Evolutionary conservation across 1,140 invertebrate genomes (phyloP).

Genomic region (Kradibia gibbosae): DNA sequence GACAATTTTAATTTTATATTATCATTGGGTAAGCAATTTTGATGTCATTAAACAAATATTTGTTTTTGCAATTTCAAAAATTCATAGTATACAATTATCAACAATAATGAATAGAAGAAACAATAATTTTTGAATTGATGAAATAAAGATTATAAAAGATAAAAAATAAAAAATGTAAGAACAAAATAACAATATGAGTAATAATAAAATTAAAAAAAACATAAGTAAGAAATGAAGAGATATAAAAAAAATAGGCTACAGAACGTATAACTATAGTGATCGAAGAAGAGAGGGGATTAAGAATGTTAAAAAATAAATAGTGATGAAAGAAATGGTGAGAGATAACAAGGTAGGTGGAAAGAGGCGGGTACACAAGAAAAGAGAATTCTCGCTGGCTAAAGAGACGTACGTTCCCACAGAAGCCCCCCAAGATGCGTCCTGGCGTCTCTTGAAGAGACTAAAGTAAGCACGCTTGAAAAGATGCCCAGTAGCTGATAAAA

Average conservation of each 20-base stretch:
- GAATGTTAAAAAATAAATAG: constrained; percentile 40
- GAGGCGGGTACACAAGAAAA: constrained; percentile 50
- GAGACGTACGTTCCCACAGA: constrained; percentile 72
- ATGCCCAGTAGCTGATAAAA: constrained; percentile 73
- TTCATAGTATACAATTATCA: too few relatives aligned
- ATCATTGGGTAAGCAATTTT: too few relatives aligned
- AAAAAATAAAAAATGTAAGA: background rate
- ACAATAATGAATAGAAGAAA: too few relatives aligned
- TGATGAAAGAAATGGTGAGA: constrained; percentile 53
- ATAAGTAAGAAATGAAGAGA: background rate
- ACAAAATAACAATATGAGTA: background rate
- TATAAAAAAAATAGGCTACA: background rate
- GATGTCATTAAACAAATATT: too few relatives aligned
- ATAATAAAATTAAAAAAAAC: constrained; percentile 22
- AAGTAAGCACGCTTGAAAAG: constrained; percentile 61
- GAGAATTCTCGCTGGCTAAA: constrained; percentile 62
- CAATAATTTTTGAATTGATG: too few relatives aligned
- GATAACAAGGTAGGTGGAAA: constrained; percentile 52
- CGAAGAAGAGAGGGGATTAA: constrained; percentile 44
- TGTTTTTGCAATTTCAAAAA: too few relatives aligned
- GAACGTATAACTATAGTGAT: constrained; percentile 23
- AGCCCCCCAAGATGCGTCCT: constrained; percentile 72
- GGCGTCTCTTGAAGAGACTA: constrained; percentile 57
- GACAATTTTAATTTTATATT: too few relatives aligned
- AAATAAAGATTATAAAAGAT: too few relatives aligned